These are phyloP conservation scores for Lissocephala sabroskyi DNA, from an alignment of 2,888 invertebrate genomes.

Conservation along the genomic window DNA sequence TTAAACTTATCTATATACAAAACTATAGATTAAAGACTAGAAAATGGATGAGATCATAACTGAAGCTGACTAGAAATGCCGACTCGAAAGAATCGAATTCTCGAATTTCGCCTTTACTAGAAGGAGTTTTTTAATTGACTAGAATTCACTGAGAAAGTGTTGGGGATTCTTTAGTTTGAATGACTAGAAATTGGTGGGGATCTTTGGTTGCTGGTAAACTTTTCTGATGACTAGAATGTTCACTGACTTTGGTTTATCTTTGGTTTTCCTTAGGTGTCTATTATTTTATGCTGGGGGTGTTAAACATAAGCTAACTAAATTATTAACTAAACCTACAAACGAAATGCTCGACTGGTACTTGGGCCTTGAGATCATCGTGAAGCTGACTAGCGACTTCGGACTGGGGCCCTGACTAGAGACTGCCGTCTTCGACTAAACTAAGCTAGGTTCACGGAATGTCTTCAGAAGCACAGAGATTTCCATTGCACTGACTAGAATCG, in stretches of 20 bases:
- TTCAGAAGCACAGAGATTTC: constrained; percentile 30
- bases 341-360: constrained; percentile 30
- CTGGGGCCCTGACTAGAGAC: constrained; percentile 32
- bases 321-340: constrained; percentile 26
- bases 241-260: neutral
- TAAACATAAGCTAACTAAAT: constrained; percentile 1
- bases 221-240: neutral
- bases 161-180: too few species aligned
- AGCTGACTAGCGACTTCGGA: constrained; percentile 44
- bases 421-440: constrained; percentile 21
- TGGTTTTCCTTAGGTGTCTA: constrained; percentile 7
- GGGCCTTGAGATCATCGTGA: constrained; percentile 48
- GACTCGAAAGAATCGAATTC: too few species aligned
- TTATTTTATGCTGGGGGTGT: constrained; percentile 9
- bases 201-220: too few species aligned
- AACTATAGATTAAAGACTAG: neutral
- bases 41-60: neutral
- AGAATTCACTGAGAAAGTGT: too few species aligned
- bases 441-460: constrained; percentile 34
- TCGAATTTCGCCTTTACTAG: too few species aligned
- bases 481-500: constrained; percentile 17
- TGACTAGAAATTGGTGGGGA: too few species aligned
- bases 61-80: neutral
- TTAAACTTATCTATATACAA: neutral
- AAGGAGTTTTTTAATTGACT: too few species aligned